phyloP scores from a whole-genome alignment of 2,113 vertebrate genomes.

The Myocastor coypus region DNA sequence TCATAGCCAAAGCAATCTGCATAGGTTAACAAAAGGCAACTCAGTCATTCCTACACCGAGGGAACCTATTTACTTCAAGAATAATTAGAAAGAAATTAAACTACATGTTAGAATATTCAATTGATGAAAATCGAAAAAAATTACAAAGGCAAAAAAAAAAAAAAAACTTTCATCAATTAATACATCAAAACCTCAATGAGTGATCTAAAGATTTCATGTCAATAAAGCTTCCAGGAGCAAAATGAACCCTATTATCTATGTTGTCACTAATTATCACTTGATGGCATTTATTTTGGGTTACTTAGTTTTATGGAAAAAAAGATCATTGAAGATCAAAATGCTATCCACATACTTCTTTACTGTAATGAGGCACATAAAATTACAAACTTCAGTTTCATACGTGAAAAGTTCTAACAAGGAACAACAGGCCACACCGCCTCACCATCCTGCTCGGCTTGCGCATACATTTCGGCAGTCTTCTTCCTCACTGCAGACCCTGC shows the following conservation, averaged over 20 bases:
- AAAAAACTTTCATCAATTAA: slow-evolving; percentile 27
- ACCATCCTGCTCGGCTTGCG: background rate
- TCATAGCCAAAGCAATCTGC: slow-evolving; percentile 25
- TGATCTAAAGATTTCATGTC: background rate
- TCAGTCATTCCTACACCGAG: slow-evolving; percentile 42
- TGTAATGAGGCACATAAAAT: background rate
- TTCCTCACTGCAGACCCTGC: background rate
- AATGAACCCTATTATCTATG: background rate
- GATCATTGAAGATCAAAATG: slow-evolving; percentile 58
- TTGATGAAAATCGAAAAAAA: slow-evolving; percentile 41
- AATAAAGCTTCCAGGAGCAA: background rate
- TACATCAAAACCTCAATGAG: background rate
- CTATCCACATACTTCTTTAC: background rate
- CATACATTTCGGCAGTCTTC: background rate
- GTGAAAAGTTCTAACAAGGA: background rate
- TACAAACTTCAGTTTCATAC: slow-evolving; percentile 33
- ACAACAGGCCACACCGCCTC: background rate
- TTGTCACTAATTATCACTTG: slow-evolving; percentile 61
- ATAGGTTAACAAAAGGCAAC: slow-evolving; percentile 34
- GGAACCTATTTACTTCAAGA: slow-evolving; percentile 26
- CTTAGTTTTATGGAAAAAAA: slow-evolving; percentile 46
- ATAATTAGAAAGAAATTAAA: slow-evolving; percentile 48
- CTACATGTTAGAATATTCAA: slow-evolving; percentile 33
- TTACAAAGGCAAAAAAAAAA: slow-evolving; percentile 13
- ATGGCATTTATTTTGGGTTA: slow-evolving; percentile 48